phyloP scores from a whole-genome alignment of 1,140 invertebrate genomes.

The Hypothenemus hampei region DNA sequence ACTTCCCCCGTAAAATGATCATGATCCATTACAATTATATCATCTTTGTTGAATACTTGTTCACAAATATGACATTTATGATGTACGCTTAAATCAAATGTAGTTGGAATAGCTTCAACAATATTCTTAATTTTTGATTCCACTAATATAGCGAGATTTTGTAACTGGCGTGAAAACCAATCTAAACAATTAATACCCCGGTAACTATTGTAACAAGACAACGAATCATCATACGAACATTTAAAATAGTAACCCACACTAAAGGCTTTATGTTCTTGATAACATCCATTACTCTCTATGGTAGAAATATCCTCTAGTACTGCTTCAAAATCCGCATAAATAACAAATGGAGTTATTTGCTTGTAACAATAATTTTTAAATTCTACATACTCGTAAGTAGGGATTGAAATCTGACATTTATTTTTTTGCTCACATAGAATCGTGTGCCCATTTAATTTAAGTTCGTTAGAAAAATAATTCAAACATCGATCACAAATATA shows the following conservation, averaged over 20 bases:
- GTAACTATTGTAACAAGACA: conserved; percentile 34
- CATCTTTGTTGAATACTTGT: conserved; percentile 17
- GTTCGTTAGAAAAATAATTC: too few relatives aligned
- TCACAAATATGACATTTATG: conserved; percentile 38
- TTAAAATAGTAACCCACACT: conserved; percentile 20
- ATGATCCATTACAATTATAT: conserved; percentile 11
- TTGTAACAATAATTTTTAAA: too few relatives aligned
- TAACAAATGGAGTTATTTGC: too few relatives aligned
- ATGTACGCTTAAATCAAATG: neutral
- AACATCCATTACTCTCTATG: too few relatives aligned
- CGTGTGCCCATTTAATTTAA: too few relatives aligned
- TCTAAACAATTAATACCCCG: conserved; percentile 14
- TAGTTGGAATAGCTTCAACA: neutral
- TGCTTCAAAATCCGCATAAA: too few relatives aligned
- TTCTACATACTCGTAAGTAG: too few relatives aligned
- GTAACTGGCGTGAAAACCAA: conserved; percentile 27
- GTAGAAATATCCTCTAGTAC: too few relatives aligned
- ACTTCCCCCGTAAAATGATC: conserved; percentile 36
- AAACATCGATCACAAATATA: too few relatives aligned
- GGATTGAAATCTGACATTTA: too few relatives aligned
- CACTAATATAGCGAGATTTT: conserved; percentile 19
- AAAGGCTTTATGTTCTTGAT: conserved; percentile 38
- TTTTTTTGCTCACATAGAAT: too few relatives aligned
- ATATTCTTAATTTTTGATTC: neutral
- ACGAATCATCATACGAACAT: conserved; percentile 27